phyloP scores from a whole-genome alignment of 2,888 invertebrate genomes.

The Diarsia dahlii region DNA sequence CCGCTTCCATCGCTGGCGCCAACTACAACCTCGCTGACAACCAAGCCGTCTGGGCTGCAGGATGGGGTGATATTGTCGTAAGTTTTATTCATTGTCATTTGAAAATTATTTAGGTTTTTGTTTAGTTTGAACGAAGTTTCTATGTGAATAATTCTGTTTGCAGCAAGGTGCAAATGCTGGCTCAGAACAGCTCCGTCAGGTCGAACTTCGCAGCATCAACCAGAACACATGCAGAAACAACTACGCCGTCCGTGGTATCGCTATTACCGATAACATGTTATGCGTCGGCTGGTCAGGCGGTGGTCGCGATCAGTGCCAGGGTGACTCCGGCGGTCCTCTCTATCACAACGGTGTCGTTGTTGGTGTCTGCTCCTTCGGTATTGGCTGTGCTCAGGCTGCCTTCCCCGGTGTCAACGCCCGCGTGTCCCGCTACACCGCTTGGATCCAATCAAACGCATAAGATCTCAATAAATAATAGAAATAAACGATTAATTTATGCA shows the following conservation, averaged over 20 bases:
- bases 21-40: slow-evolving; percentile 74
- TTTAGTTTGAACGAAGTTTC: neutral
- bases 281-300: slow-evolving; percentile 73
- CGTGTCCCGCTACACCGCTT: slow-evolving; percentile 73
- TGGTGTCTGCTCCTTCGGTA: slow-evolving; percentile 75
- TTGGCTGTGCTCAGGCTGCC: slow-evolving; percentile 64
- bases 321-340: slow-evolving; percentile 81
- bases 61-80: slow-evolving; percentile 76
- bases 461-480: neutral
- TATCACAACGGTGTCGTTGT: slow-evolving; percentile 76
- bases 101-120: no score
- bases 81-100: slow-evolving; percentile 49
- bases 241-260: slow-evolving; percentile 48
- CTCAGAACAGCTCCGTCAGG: slow-evolving; percentile 73
- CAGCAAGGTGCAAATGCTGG: slow-evolving; percentile 60
- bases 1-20: slow-evolving; percentile 72
- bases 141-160: neutral
- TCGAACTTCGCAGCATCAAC: slow-evolving; percentile 73
- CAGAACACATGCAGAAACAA: slow-evolving; percentile 67
- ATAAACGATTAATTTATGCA: neutral
- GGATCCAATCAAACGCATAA: slow-evolving; percentile 76
- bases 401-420: slow-evolving; percentile 76
- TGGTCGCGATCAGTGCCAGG: slow-evolving; percentile 82
- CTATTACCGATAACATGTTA: slow-evolving; percentile 72
- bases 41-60: slow-evolving; percentile 74